These are phyloP conservation scores for Eidolon helvum DNA, from an alignment of 2,113 vertebrate species.

Conservation along the genomic window DNA sequence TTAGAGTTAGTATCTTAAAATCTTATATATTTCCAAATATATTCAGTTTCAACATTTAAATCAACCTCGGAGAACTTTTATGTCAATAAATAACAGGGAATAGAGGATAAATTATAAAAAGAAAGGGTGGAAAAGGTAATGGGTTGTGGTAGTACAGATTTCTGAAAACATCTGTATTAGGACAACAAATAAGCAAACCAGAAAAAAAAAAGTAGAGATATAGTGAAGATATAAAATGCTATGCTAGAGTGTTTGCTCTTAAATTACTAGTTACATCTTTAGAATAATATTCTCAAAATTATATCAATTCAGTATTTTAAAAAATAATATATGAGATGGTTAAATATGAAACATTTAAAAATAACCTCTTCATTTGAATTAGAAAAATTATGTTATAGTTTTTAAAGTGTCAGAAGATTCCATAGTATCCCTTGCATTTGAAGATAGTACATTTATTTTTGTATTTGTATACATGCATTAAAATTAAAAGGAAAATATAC, in stretches of 20 bases:
- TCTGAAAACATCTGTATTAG: background rate
- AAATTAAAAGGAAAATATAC: slow-evolving; percentile 21
- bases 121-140: background rate
- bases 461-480: background rate
- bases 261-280: background rate
- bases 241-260: background rate
- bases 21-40: background rate
- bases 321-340: background rate
- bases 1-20: background rate
- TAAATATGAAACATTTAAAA: background rate
- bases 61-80: background rate
- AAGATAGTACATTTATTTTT: background rate
- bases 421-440: background rate
- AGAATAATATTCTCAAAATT: background rate
- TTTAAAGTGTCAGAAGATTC: background rate
- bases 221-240: background rate
- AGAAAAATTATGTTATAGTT: background rate
- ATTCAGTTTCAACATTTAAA: background rate
- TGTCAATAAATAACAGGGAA: background rate
- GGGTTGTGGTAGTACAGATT: background rate
- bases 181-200: background rate
- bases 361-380: background rate
- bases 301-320: background rate
- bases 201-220: background rate
- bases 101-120: background rate